Conservation (phyloP, 2,797 vertebrate genomes). For the Pseudocheirus occidentalis region DNA sequence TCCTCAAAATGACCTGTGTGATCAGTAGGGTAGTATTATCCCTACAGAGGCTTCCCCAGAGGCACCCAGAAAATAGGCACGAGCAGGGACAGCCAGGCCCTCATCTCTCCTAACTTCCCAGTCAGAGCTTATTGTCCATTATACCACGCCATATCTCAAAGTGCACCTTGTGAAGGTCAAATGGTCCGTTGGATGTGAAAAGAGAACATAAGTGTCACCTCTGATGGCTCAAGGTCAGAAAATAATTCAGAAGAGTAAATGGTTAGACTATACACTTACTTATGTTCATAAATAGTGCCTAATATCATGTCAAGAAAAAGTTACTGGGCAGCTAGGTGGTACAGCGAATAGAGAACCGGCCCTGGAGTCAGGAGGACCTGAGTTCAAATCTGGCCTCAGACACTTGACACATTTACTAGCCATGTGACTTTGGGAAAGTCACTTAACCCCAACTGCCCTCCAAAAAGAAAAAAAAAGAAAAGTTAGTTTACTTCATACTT, state of each 20-base stretch:
- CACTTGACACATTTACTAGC: too few species aligned
- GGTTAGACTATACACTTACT: not conserved
- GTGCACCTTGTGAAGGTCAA: not conserved
- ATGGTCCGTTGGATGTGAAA: not conserved
- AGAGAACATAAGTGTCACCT: not conserved
- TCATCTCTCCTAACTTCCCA: not conserved
- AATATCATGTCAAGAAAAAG: not conserved
- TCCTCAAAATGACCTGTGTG: constrained; percentile 53
- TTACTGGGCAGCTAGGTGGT: too few species aligned
- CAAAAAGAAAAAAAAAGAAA: too few species aligned
- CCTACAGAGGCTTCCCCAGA: not conserved
- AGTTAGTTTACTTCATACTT: not conserved
- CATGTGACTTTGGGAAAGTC: too few species aligned
- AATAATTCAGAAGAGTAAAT: not conserved
- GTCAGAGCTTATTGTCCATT: not conserved
- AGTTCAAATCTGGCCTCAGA: too few species aligned
- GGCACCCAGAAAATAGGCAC: not conserved
- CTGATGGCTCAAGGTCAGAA: not conserved
- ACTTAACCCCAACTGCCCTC: too few species aligned
- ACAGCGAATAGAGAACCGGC: too few species aligned
- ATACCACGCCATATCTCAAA: not conserved
- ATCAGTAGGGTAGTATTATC: constrained; percentile 38
- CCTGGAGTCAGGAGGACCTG: too few species aligned
- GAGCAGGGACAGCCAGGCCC: not conserved
- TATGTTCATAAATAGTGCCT: not conserved